Evolutionary conservation across 2,888 invertebrate species (phyloP).

Genomic region (Drosophila macrospina): DNA sequence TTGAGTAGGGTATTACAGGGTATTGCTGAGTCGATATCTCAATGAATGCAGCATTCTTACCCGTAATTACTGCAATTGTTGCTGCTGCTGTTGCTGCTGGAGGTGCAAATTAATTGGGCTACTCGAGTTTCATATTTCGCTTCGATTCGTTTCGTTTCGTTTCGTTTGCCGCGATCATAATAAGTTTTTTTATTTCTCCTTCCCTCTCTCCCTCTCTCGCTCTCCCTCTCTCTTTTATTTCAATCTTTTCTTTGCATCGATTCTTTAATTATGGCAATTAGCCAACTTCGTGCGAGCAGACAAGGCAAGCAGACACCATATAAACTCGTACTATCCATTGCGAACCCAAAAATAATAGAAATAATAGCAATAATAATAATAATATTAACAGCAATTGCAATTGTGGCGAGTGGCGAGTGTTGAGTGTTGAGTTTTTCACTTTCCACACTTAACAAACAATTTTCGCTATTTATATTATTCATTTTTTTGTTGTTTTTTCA

Average conservation of each 20-base stretch:
- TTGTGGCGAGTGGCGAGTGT: conserved; percentile 38
- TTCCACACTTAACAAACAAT: conserved; percentile 54
- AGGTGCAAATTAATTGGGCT: conserved; percentile 75
- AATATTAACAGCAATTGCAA: conserved; percentile 13
- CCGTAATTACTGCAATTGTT: conserved; percentile 11
- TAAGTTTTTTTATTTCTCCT: conserved; percentile 31
- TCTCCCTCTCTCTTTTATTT: too few species aligned
- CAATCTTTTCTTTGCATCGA: conserved; percentile 44
- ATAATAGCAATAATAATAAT: neutral
- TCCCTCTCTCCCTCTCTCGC: too few species aligned
- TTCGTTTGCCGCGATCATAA: conserved; percentile 38
- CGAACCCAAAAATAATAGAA: conserved; percentile 16
- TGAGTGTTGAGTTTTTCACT: conserved; percentile 57
- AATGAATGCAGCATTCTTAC: neutral
- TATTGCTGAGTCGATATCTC: neutral
- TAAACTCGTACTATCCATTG: conserved; percentile 3
- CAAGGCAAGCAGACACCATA: neutral
- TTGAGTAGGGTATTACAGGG: too few species aligned
- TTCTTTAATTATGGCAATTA: conserved; percentile 77
- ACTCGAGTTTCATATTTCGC: conserved; percentile 52
- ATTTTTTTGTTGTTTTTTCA: conserved; percentile 23
- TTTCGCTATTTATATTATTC: conserved; percentile 57
- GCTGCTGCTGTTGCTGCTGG: conserved; percentile 17
- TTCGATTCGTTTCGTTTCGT: conserved; percentile 38
- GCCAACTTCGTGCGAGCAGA: conserved; percentile 60